These are phyloP conservation scores for Lates calcarifer DNA, from an alignment of 2,113 vertebrate species.

Conservation along the genomic window DNA sequence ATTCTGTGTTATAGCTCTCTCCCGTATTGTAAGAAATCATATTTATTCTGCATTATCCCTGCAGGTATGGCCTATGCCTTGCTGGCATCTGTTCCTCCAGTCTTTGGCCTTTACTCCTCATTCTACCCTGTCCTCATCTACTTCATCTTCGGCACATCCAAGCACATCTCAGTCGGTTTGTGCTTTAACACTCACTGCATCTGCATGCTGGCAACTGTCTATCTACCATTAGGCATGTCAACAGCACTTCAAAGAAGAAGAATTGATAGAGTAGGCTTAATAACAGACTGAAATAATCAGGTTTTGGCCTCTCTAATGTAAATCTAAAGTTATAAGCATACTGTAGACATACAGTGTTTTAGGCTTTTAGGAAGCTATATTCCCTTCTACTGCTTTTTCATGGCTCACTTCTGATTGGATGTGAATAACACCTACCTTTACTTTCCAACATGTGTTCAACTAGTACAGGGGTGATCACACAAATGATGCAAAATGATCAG, in stretches of 20 bases:
- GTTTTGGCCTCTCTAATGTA: not conserved
- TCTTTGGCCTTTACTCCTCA: constrained; percentile 94
- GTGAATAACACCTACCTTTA: no score
- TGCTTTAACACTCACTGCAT: not conserved
- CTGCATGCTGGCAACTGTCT: not conserved
- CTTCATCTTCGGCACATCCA: constrained; percentile 95
- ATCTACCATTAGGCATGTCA: not conserved
- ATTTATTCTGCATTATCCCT: not conserved
- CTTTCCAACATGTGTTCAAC: no score
- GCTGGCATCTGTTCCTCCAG: constrained; percentile 91
- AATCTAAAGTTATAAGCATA: not conserved
- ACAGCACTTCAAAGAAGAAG: no score
- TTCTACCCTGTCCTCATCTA: constrained; percentile 96
- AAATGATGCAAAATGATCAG: no score
- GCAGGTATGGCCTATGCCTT: constrained; percentile 94
- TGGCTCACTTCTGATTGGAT: no score
- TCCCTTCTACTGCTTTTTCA: no score
- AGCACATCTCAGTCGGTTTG: constrained; percentile 96
- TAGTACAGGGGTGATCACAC: no score
- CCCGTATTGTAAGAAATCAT: not conserved
- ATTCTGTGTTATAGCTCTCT: not conserved
- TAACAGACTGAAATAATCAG: not conserved
- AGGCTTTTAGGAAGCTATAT: not conserved
- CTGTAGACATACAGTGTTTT: not conserved
- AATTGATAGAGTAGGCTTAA: not conserved